Evolutionary conservation across 2,888 invertebrate genomes (phyloP).

Genomic region (Drosophila maculinotata): DNA sequence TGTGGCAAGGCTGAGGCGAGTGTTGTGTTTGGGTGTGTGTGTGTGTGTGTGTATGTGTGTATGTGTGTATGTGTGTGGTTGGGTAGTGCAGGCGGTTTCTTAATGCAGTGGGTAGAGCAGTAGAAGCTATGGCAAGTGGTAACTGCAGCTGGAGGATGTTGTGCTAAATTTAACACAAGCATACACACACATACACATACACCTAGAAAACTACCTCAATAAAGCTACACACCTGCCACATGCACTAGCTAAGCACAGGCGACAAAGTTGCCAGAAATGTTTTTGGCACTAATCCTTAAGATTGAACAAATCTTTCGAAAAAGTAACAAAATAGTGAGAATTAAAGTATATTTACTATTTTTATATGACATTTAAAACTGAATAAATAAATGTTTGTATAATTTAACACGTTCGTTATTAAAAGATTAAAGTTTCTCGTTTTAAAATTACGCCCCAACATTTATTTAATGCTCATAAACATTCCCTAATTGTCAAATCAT

Average conservation of each 20-base stretch:
- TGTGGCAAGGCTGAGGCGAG: slow-evolving; percentile 40
- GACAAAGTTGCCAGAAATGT: slow-evolving; percentile 64
- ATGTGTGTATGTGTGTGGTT: not conserved
- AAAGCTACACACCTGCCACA: slow-evolving; percentile 32
- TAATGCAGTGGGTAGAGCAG: slow-evolving; percentile 47
- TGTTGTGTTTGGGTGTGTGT: slow-evolving; percentile 1
- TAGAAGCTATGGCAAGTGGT: slow-evolving; percentile 35
- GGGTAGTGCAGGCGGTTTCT: slow-evolving; percentile 23
- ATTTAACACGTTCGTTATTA: not conserved
- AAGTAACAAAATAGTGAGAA: no score
- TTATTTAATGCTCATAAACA: not conserved
- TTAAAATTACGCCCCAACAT: not conserved
- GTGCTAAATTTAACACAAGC: slow-evolving; percentile 66
- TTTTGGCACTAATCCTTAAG: not conserved
- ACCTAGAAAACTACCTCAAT: slow-evolving; percentile 16
- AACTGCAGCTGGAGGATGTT: slow-evolving; percentile 62
- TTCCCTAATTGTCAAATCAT: slow-evolving; percentile 5
- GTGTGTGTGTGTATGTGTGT: not conserved
- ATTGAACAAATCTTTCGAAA: no score
- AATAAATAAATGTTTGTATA: no score
- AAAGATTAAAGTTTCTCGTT: not conserved
- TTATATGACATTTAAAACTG: no score
- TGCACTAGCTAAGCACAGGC: slow-evolving; percentile 33
- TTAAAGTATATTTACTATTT: no score
- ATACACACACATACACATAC: slow-evolving; percentile 31